These are phyloP conservation scores for Neodiprion pinetum DNA, from an alignment of 1,140 invertebrate species.

Conservation along the genomic window DNA sequence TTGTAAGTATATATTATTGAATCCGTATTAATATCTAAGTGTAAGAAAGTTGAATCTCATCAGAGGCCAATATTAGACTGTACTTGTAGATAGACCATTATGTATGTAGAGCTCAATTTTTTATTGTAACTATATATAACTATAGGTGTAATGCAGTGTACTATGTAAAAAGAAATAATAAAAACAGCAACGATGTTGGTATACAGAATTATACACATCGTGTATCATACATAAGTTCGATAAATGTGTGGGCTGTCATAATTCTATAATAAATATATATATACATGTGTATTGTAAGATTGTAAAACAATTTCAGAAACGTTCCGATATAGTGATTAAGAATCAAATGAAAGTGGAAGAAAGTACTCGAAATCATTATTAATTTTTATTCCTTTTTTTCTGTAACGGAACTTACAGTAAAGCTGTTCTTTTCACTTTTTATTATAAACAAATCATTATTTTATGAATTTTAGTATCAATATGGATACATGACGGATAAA, in stretches of 20 bases:
- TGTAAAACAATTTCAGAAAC: not conserved
- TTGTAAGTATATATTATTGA: constrained; percentile 20
- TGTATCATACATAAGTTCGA: not conserved
- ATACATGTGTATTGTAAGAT: not conserved
- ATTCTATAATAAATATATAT: not conserved
- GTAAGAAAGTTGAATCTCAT: not conserved
- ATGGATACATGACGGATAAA: constrained; percentile 28
- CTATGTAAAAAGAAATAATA: not conserved
- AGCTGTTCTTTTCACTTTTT: not conserved
- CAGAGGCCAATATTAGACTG: constrained; percentile 52
- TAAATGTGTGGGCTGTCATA: not conserved
- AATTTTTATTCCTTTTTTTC: constrained; percentile 45
- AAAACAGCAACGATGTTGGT: not conserved
- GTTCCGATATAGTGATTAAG: constrained; percentile 3
- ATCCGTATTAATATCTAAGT: constrained; percentile 20
- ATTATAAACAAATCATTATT: constrained; percentile 49
- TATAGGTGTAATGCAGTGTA: not conserved
- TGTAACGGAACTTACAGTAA: too few relatives aligned
- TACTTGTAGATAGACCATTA: constrained; percentile 40
- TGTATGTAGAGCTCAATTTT: constrained; percentile 31
- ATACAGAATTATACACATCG: not conserved
- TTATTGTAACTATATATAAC: constrained; percentile 15
- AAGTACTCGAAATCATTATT: constrained; percentile 41
- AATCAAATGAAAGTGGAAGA: constrained; percentile 23
- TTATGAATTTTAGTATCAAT: constrained; percentile 54